These are phyloP conservation scores for Lottia gigantea DNA, from an alignment of 2,888 invertebrate genomes.

Conservation along the genomic window DNA sequence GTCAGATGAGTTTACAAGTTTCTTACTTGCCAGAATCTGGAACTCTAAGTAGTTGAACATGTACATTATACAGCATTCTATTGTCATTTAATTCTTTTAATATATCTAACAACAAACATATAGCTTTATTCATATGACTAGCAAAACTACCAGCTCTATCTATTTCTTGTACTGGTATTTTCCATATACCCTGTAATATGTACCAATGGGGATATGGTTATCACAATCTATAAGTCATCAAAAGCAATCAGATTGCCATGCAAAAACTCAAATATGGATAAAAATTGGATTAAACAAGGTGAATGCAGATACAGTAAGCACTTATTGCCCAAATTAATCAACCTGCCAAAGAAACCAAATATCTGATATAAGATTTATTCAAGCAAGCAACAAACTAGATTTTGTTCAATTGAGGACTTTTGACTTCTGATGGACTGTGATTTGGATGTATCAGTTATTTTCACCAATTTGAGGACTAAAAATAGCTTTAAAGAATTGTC, in stretches of 20 bases:
- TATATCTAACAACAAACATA: conserved; percentile 84
- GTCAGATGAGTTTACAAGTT: too few relatives aligned
- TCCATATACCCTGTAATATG: conserved; percentile 82
- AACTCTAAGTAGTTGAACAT: conserved; percentile 80
- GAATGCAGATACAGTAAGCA: too few relatives aligned
- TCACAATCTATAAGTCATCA: not conserved
- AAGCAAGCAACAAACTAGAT: too few relatives aligned
- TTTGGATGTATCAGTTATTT: too few relatives aligned
- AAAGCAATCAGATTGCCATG: not conserved
- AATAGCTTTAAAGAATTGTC: too few relatives aligned
- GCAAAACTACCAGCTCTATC: conserved; percentile 92
- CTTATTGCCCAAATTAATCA: too few relatives aligned
- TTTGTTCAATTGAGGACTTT: too few relatives aligned
- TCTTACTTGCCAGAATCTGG: conserved; percentile 88
- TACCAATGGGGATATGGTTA: not conserved
- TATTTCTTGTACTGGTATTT: conserved; percentile 88
- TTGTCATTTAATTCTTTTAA: conserved; percentile 83
- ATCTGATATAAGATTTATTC: too few relatives aligned
- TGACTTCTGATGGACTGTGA: too few relatives aligned
- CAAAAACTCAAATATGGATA: not conserved
- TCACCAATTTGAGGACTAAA: too few relatives aligned
- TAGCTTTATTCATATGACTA: conserved; percentile 88
- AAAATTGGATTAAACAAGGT: not conserved
- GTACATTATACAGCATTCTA: conserved; percentile 82
- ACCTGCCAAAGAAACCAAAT: too few relatives aligned